Base-by-base conservation (phyloP, 2,113 vertebrate genomes). In the Microcebus lehilahytsara region DNA sequence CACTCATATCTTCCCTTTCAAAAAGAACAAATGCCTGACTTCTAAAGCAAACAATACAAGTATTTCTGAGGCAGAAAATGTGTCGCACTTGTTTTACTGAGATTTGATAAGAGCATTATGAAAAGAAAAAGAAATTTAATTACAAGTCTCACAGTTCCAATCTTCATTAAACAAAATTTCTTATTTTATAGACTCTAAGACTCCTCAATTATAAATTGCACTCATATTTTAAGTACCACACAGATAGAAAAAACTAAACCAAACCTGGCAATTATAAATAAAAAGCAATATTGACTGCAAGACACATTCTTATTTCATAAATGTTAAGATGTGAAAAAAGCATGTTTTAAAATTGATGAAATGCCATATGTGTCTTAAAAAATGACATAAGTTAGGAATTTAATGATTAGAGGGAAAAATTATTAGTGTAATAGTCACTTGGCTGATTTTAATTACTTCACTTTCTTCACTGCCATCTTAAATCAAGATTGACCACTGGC, bases 111-210 rank as follows among this genome's bases (percentile, higher is more conserved):
- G 69, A 94, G 37, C 14, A 34, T 75, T 80, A 75, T 64, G 86
- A 89, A 87, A 64, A 95, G 80, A 87, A 94, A 96, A 96, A 80
- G 6, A 87, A 81, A 84, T 75, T 51, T 87, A 89, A 77, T 77
- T 79, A 42, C 46, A 86, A 56, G 30, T 75, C 34, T 91, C 83
- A 93, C 4, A 16, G 74, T 87, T 94, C 84, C 64, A 34, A 53
- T 72, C 56, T 93, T 87, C 64, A 75, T n/a, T 89, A 75, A 84
- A 75, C 77, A 40, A 89, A 91, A 84, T 79, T 37, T 9, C 2
- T 0, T 91, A 66, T 88, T 96, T 95, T n/a, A 40, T 56, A 89
- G 62, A 58, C 11, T 77, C 78, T 66, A 66, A 78, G 53, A 64
- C 9, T 19, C 8, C 14, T 93, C 17, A 0, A 27, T 91, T 37